phyloP scores from a whole-genome alignment of 2,888 invertebrate species.

The Trachelus iudaicus region DNA sequence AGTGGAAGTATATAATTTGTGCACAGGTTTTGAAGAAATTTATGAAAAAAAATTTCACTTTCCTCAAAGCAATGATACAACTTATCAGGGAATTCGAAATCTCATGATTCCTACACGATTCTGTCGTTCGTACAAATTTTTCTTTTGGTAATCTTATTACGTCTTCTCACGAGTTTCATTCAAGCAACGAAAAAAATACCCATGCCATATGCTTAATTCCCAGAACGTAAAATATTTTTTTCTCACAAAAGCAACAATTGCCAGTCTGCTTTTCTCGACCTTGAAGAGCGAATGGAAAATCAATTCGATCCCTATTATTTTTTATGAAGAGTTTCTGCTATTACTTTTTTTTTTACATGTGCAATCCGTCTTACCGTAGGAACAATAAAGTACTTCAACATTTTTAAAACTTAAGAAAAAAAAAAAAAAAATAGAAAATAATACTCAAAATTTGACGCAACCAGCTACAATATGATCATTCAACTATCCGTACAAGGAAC shows the following conservation, averaged over 20 bases:
- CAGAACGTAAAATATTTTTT: neutral
- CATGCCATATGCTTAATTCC: neutral
- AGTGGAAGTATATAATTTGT: neutral
- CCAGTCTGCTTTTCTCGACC: neutral
- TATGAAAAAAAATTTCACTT: neutral
- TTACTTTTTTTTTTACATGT: neutral
- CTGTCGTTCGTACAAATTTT: neutral
- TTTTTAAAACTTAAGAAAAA: neutral
- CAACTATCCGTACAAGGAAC: neutral
- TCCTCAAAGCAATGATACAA: neutral
- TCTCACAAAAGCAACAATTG: neutral
- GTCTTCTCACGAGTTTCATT: neutral
- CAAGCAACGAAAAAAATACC: neutral
- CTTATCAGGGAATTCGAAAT: neutral
- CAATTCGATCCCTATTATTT: neutral
- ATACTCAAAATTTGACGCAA: neutral
- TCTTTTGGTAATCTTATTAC: neutral
- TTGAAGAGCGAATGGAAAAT: neutral
- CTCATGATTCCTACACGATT: neutral
- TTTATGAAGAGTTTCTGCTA: neutral
- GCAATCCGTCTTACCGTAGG: no score
- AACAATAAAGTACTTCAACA: no score
- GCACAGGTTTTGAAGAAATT: neutral
- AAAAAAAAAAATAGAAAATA: neutral
- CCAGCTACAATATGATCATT: neutral